Evolutionary conservation across 2,888 invertebrate species (phyloP).

Genomic region (Frankliniella intonsa): DNA sequence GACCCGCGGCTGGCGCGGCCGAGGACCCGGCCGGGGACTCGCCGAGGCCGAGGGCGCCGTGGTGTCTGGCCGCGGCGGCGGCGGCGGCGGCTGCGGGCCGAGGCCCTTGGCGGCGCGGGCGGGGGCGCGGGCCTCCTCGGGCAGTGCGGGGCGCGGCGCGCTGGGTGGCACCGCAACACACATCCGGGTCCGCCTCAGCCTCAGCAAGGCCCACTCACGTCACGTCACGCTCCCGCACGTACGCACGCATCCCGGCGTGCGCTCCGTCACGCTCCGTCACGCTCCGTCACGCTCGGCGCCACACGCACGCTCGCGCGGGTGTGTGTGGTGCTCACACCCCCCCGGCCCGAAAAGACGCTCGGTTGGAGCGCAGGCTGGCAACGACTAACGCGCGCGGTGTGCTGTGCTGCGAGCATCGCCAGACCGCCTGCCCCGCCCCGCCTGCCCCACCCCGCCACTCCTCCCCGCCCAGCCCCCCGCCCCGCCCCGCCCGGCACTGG

Average conservation of each 20-base stretch:
- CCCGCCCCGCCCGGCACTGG: too few species aligned
- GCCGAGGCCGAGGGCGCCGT: not conserved
- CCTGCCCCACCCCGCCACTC: not conserved
- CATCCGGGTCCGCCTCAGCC: not conserved
- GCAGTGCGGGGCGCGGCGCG: not conserved
- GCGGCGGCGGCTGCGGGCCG: not conserved
- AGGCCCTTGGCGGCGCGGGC: not conserved
- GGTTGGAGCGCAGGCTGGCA: not conserved
- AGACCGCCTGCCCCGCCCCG: not conserved
- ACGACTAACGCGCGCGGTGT: not conserved
- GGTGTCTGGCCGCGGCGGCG: not conserved
- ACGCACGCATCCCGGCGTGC: not conserved
- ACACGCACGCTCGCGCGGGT: not conserved
- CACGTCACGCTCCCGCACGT: not conserved
- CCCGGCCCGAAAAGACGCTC: not conserved
- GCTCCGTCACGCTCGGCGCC: not conserved
- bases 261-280: not conserved
- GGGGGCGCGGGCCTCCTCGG: not conserved
- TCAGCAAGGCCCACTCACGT: not conserved
- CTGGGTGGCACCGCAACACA: not conserved
- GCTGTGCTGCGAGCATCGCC: not conserved
- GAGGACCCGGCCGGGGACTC: not conserved
- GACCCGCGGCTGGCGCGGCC: not conserved
- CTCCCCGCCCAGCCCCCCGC: not conserved
- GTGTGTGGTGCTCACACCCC: not conserved